A percentile compares a stretch with the other conserved stretches of the same genome.
Evolutionary conservation across 2,797 vertebrate species (phyloP).

Genomic region (Podarcis siculus): DNA sequence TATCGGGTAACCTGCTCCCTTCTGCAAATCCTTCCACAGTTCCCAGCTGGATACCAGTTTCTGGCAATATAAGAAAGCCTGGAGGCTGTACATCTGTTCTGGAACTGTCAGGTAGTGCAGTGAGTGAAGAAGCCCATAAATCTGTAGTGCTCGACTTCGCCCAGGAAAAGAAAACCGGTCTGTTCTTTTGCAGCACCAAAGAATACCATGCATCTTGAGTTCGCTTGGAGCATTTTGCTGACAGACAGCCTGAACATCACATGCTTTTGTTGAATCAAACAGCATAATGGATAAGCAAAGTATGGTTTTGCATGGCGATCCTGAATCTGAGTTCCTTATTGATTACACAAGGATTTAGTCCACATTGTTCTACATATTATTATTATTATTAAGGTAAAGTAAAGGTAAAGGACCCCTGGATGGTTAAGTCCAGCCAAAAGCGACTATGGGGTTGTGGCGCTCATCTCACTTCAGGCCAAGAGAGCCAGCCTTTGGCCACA

Average conservation of each 20-base stretch:
- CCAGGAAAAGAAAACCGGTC: conserved; percentile 37
- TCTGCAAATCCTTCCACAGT: conserved; percentile 52
- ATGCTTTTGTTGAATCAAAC: neutral
- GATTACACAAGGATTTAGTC: neutral
- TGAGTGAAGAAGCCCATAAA: conserved; percentile 56
- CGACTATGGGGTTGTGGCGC: too few relatives aligned
- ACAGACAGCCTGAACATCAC: neutral
- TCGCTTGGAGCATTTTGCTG: neutral
- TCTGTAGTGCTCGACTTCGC: conserved; percentile 50
- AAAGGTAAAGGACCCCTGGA: too few relatives aligned
- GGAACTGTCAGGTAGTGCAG: conserved; percentile 65
- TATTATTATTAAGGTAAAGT: too few relatives aligned
- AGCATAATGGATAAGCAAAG: neutral
- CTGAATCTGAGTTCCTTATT: neutral
- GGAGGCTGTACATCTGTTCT: conserved; percentile 68
- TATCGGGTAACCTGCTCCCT: conserved; percentile 57
- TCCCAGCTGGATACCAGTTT: conserved; percentile 64
- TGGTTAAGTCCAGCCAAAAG: too few relatives aligned
- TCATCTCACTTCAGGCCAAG: too few relatives aligned
- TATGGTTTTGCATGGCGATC: neutral
- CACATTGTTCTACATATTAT: too few relatives aligned
- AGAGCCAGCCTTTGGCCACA: too few relatives aligned
- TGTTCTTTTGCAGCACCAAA: neutral
- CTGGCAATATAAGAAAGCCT: conserved; percentile 57
- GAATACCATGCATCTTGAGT: neutral